Conservation (phyloP, 1,140 invertebrate species). For the Zaprionus camerounensis region DNA sequence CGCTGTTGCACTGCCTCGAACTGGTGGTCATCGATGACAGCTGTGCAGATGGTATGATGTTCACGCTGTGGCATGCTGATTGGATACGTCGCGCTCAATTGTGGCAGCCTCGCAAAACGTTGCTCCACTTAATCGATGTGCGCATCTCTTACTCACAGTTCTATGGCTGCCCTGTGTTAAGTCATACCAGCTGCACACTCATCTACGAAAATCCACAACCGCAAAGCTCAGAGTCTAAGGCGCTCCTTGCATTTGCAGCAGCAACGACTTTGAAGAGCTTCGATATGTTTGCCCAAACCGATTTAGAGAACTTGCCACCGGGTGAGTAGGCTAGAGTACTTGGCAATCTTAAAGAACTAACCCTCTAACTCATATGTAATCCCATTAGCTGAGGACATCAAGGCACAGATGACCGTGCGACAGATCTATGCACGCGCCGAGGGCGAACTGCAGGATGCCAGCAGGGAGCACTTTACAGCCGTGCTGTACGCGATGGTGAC, state of each 20-base stretch:
- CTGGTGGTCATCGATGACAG: conserved; percentile 85
- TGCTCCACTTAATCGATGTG: conserved; percentile 85
- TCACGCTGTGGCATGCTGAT: conserved; percentile 85
- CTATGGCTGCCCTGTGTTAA: conserved; percentile 68
- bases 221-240: conserved; percentile 30
- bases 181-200: conserved; percentile 75
- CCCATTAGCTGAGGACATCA: conserved; percentile 78
- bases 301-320: conserved; percentile 47
- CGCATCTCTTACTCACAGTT: conserved; percentile 82
- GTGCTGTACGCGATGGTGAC: conserved; percentile 85
- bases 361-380: background rate
- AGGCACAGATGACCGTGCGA: conserved; percentile 85
- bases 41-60: conserved; percentile 70
- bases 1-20: conserved; percentile 78
- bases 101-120: conserved; percentile 84
- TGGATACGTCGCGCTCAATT: conserved; percentile 71
- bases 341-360: background rate
- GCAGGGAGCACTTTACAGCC: conserved; percentile 84
- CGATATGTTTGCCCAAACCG: conserved; percentile 43
- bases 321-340: conserved; percentile 28
- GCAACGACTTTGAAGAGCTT: conserved; percentile 21
- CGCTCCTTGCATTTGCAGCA: conserved; percentile 53
- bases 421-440: conserved; percentile 84
- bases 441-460: conserved; percentile 72
- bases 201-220: conserved; percentile 84